Base-by-base conservation (phyloP, 2,888 invertebrate genomes). In the Trachelus stipa region DNA sequence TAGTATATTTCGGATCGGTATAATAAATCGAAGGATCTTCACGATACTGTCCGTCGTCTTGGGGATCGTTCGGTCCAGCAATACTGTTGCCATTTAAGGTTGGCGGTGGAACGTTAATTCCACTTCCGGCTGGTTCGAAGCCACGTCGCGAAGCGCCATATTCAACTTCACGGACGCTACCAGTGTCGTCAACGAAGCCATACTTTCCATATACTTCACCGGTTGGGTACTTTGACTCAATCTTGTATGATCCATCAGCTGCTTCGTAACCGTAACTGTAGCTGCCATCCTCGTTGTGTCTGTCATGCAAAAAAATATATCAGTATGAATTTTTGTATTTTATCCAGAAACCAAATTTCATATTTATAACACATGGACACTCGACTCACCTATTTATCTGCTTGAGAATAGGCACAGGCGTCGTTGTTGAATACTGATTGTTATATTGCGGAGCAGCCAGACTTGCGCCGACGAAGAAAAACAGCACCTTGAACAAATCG, bases 141-240 rank as follows among this genome's bases (percentile, higher is more conserved):
- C 97, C 97, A 77, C 96, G 92, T 86, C 94, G 93, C 78, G 95
- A 95, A 1, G 97, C 97, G 3, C 97, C 97, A 88, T 98, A 98
- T 82, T 97, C 96, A 34, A 97, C 94, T 91, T 97, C 96, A 77
- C 97, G 93, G 34, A 94, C 87, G 85, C 94, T 94, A 0, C 97
- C 97, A 34, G 92, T 92, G 86, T 95, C 96, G 84, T 97, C 97
- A 1, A 97, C 93, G 90, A 97, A 97, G n/a, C 97, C 97, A 87
- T 97, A 97, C 90, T 97, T 97, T 79, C 97, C 97, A 76, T 95
- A 96, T 0, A 97, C 96, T 87, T 97, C 97, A 0, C 97, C 97
- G 73, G 94, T 95, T 0, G 96, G 93, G 86, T 96, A 96, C 91
- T 97, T 97, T 1, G 97, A 97, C 91, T 97, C 97, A 81, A 97